Evolutionary conservation across 2,888 invertebrate genomes (phyloP).

Genomic region (Eilema griseolum): DNA sequence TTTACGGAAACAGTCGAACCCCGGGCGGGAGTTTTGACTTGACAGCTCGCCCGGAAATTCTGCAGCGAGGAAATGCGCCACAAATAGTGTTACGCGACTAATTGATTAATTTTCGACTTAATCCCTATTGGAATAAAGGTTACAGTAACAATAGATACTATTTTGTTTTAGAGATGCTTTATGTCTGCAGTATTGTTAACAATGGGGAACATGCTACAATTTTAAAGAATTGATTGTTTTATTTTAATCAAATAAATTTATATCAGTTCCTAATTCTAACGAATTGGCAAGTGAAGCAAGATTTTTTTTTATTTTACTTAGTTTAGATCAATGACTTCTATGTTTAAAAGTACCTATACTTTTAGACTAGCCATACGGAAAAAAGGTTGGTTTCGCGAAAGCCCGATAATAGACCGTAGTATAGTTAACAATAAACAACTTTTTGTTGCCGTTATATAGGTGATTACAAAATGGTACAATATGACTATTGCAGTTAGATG

Average conservation of each 20-base stretch:
- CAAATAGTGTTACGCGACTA: slow-evolving; percentile 44
- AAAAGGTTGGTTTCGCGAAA: no score
- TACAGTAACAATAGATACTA: slow-evolving; percentile 15
- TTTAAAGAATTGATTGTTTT: background rate
- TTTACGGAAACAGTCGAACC: slow-evolving; percentile 72
- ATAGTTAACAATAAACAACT: no score
- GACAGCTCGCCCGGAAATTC: slow-evolving; percentile 79
- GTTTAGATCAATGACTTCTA: no score
- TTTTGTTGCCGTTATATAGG: no score
- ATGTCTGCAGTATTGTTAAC: slow-evolving; percentile 13
- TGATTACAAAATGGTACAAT: no score
- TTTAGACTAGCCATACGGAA: no score
- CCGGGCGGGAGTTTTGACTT: slow-evolving; percentile 76
- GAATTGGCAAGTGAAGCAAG: background rate
- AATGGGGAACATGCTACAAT: background rate
- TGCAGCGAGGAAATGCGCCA: slow-evolving; percentile 71
- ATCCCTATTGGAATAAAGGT: slow-evolving; percentile 39
- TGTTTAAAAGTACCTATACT: no score
- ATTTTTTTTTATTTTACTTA: background rate
- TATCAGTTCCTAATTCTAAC: background rate
- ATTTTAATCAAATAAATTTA: background rate
- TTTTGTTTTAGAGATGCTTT: slow-evolving; percentile 33
- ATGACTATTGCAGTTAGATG: no score
- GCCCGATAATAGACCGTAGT: no score
- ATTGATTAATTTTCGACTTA: slow-evolving; percentile 53